Evolutionary conservation across 1,140 invertebrate genomes (phyloP).

Genomic region (Rhysida immarginata): DNA sequence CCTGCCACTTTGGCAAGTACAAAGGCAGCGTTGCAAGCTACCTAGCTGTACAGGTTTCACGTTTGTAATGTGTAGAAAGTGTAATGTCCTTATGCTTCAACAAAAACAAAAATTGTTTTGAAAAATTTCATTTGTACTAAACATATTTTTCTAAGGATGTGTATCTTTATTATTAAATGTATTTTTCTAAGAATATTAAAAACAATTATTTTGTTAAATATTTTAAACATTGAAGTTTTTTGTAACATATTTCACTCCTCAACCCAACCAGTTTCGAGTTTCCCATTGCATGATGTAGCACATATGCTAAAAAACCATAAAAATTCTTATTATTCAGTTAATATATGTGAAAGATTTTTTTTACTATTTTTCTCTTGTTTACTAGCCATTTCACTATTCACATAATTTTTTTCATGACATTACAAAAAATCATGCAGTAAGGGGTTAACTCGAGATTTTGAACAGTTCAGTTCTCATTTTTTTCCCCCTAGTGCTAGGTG

Average conservation of each 20-base stretch:
- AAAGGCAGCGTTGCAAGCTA: slow-evolving; percentile 1
- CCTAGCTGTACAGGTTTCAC: background rate
- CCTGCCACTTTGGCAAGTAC: background rate
- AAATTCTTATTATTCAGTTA: background rate
- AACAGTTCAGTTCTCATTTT: too few relatives aligned
- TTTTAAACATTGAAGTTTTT: too few relatives aligned
- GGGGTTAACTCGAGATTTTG: too few relatives aligned
- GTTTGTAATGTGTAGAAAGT: slow-evolving; percentile 1
- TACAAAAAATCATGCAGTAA: slow-evolving; percentile 5
- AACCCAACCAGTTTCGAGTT: too few relatives aligned
- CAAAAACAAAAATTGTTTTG: slow-evolving; percentile 6
- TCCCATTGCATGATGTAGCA: slow-evolving; percentile 5
- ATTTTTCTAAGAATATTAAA: background rate
- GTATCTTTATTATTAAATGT: background rate
- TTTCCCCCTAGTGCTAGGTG: too few relatives aligned
- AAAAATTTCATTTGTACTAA: slow-evolving; percentile 3
- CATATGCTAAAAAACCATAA: background rate
- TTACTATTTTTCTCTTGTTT: background rate
- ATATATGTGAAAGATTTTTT: background rate
- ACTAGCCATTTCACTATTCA: background rate
- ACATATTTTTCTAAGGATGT: background rate
- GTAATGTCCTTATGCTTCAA: slow-evolving; percentile 5
- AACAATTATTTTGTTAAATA: too few relatives aligned
- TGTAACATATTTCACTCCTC: too few relatives aligned
- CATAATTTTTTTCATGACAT: background rate